phyloP scores from a whole-genome alignment of 2,888 invertebrate species.

The Bimastos eiseni region DNA sequence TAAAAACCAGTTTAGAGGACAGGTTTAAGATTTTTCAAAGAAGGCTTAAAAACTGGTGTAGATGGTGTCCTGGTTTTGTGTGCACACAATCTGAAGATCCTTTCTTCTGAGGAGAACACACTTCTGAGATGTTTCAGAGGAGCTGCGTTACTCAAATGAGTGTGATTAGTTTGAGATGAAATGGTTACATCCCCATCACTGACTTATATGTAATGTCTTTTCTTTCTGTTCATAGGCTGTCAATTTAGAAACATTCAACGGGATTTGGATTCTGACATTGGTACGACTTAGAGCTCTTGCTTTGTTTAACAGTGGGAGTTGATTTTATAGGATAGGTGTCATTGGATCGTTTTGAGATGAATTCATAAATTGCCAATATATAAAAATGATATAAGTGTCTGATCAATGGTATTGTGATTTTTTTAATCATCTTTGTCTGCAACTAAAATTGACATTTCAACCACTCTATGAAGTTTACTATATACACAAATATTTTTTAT shows the following conservation, averaged over 20 bases:
- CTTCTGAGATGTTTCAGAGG: background rate
- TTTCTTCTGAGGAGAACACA: background rate
- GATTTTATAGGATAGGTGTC: background rate
- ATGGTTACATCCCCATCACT: background rate
- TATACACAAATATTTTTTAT: too few relatives aligned
- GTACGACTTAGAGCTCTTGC: background rate
- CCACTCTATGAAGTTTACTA: too few relatives aligned
- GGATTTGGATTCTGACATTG: background rate
- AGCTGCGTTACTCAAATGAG: background rate
- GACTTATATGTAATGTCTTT: background rate
- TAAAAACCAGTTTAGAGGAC: background rate
- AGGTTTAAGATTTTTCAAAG: background rate
- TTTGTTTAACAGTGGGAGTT: background rate
- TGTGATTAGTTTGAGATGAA: background rate
- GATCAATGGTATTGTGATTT: too few relatives aligned
- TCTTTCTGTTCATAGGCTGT: background rate
- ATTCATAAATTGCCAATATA: too few relatives aligned
- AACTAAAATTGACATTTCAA: too few relatives aligned
- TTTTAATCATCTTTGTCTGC: too few relatives aligned
- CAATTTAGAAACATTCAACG: conserved; percentile 1
- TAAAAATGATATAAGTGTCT: too few relatives aligned
- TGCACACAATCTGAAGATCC: background rate
- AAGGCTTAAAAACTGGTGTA: background rate
- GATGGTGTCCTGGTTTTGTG: background rate
- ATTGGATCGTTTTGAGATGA: too few relatives aligned